Percentiles rank a stretch among this genome's conserved stretches.
Conservation (phyloP, 1,140 invertebrate genomes). For the Drosophila nikananu region DNA sequence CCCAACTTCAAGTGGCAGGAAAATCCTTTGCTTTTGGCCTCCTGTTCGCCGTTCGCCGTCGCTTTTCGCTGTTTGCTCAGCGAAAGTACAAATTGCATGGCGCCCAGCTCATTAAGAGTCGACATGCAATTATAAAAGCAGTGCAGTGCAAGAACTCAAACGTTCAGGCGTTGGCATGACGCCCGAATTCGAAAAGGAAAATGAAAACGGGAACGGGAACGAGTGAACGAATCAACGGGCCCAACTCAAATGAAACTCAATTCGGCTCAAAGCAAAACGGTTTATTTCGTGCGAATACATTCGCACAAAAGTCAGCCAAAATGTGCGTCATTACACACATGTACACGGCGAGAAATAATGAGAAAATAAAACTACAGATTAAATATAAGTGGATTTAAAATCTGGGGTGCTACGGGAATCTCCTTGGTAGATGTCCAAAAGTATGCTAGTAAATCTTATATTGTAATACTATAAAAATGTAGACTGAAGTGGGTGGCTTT, state of each 20-base stretch:
- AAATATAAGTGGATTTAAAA: not conserved
- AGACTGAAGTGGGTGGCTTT: too few relatives aligned
- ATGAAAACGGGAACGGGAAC: conserved; percentile 25
- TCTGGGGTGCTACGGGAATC: not conserved
- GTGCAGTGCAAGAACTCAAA: conserved; percentile 61
- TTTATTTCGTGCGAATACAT: conserved; percentile 77
- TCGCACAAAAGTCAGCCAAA: conserved; percentile 67
- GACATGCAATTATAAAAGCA: conserved; percentile 79
- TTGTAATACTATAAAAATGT: too few relatives aligned
- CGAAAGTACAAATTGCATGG: conserved; percentile 70
- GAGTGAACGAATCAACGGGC: conserved; percentile 30
- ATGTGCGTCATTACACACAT: conserved; percentile 75
- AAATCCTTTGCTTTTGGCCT: conserved; percentile 56
- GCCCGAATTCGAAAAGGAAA: conserved; percentile 32
- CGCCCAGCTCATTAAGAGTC: conserved; percentile 77
- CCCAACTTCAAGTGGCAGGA: conserved; percentile 70
- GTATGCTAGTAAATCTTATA: too few relatives aligned
- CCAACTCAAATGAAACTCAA: conserved; percentile 59
- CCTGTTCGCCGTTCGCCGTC: conserved; percentile 8
- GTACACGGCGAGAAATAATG: conserved; percentile 19
- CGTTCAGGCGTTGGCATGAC: conserved; percentile 59
- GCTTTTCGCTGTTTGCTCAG: conserved; percentile 41
- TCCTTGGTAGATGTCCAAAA: too few relatives aligned
- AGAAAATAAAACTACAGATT: not conserved
- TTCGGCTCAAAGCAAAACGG: conserved; percentile 70